Evolutionary conservation across 2,113 vertebrate genomes (phyloP), one percentile per base, ranked within the genome.

Genomic region (Rhizomys pruinosus): DNA sequence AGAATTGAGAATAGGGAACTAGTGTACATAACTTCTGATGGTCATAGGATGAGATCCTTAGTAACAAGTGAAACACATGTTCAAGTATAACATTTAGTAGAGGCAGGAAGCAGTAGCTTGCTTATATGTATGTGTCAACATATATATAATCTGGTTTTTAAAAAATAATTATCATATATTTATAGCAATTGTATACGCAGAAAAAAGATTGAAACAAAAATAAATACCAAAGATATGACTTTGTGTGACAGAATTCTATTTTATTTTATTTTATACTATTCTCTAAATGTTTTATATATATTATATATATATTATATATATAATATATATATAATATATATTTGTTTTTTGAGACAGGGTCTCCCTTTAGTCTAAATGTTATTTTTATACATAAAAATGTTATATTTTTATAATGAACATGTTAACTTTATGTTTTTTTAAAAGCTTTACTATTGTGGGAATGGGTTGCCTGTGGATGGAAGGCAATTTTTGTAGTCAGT

Each of bases 241-340:
- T 92, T 32, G 6, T 29, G 1, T 79, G 55, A 39, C 34, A 81
- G 16, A 77, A 92, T 55, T 78, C 39, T 82, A 63, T 3, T 80
- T 78, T 68, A 57, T 92, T 84, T 59, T 88, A 44, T 64, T 59
- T 34, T 78, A n/a, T 84, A 64, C 42, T 19, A 79, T 81, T 73
- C 55, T 92, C 16, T 88, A 27, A 22, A 7, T 66, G 20, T 42
- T 86, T 27, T 11, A 61, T 74, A n/a, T n/a, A n/a, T n/a, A n/a
- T n/a, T n/a, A n/a, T n/a, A n/a, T n/a, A n/a, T n/a, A n/a, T n/a
- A n/a, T n/a, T n/a, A n/a, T n/a, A n/a, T n/a, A n/a, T n/a, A n/a
- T n/a, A n/a, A n/a, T n/a, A n/a, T n/a, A n/a, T n/a, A n/a, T n/a
- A n/a, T n/a, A n/a, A n/a, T n/a, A n/a, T n/a, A n/a, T n/a, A n/a